Percentiles rank a stretch among this genome's conserved stretches.
These are phyloP conservation scores for Aselliscus stoliczkanus DNA, from an alignment of 2,797 vertebrate species.

Conservation along the genomic window DNA sequence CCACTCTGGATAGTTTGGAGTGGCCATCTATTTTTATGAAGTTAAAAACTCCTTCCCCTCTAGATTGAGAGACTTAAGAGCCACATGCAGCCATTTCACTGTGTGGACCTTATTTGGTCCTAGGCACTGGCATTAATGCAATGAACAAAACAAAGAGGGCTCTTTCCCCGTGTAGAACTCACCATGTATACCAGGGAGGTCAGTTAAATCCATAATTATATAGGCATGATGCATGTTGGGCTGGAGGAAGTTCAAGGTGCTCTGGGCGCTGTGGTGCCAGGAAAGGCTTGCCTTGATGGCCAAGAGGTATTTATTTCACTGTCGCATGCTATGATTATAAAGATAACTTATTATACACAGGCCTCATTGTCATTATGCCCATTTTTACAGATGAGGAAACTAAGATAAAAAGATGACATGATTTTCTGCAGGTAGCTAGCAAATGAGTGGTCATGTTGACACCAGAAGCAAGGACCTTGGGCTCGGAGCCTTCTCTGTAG, in stretches of 20 bases:
- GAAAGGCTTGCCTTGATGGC: neutral
- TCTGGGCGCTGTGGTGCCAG: neutral
- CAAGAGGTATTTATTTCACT: neutral
- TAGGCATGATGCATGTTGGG: fast-evolving
- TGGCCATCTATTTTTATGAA: neutral
- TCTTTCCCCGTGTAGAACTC: neutral
- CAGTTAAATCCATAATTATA: neutral
- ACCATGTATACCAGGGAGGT: neutral
- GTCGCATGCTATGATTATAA: neutral
- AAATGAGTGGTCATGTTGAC: neutral
- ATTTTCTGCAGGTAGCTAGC: neutral
- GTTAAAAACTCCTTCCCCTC: neutral
- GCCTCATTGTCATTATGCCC: neutral
- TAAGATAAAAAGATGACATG: neutral
- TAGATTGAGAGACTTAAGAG: neutral
- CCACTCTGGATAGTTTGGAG: neutral
- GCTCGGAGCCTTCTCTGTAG: neutral
- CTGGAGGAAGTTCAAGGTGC: neutral
- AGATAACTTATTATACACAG: neutral
- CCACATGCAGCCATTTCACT: neutral
- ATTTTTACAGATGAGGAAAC: neutral
- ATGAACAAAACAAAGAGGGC: neutral
- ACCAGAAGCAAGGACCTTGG: neutral
- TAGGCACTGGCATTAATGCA: neutral
- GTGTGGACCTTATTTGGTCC: neutral